phyloP scores from a whole-genome alignment of 2,113 vertebrate species.

The Melanerpes formicivorus region DNA sequence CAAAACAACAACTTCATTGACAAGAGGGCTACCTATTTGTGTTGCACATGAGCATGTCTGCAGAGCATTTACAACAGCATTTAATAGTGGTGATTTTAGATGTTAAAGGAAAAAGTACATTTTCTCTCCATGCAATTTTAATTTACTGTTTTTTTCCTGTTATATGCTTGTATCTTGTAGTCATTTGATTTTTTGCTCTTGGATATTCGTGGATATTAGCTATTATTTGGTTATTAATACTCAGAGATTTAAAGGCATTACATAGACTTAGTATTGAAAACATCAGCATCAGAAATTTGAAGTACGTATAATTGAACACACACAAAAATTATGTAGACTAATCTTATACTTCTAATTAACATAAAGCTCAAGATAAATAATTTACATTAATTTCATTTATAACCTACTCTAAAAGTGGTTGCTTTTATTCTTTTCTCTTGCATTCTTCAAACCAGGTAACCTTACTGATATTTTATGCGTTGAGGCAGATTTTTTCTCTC shows the following conservation, averaged over 20 bases:
- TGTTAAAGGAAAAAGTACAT: background rate
- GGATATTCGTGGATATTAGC: background rate
- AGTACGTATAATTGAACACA: background rate
- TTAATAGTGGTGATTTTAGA: background rate
- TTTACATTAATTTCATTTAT: background rate
- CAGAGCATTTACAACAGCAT: background rate
- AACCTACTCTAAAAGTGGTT: background rate
- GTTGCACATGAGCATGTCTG: background rate
- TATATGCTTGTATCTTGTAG: background rate
- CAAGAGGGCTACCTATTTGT: background rate
- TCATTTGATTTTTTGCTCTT: conserved; percentile 40
- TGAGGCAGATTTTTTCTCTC: background rate
- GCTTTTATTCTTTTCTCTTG: background rate
- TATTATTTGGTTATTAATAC: background rate
- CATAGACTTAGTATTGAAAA: background rate
- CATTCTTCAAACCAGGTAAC: background rate
- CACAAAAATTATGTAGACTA: background rate
- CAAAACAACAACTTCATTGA: background rate
- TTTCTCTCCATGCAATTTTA: background rate
- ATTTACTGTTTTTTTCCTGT: background rate
- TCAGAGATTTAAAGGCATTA: background rate
- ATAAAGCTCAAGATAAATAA: background rate
- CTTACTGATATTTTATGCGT: background rate
- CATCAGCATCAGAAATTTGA: background rate
- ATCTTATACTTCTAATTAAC: background rate